These are phyloP conservation scores for Caenorhabditis sp. DNA, from an alignment of 2,888 invertebrate genomes.

Conservation along the genomic window DNA sequence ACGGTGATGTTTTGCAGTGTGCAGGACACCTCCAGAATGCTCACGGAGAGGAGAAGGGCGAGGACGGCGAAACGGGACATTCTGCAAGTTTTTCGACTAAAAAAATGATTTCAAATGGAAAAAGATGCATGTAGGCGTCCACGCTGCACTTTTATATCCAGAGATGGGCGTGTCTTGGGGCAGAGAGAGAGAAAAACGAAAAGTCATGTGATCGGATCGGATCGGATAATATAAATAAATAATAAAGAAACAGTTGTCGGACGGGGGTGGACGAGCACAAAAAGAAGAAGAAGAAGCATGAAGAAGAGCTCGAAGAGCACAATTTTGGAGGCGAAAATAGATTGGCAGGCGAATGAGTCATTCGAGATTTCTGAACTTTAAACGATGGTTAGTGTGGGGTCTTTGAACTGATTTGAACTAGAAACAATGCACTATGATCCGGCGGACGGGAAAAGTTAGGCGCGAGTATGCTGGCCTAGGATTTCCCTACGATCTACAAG, in stretches of 20 bases:
- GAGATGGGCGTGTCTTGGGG: neutral
- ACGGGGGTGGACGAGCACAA: conserved; percentile 1
- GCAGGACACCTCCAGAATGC: conserved; percentile 30
- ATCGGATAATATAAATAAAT: conserved; percentile 10
- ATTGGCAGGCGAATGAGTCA: neutral
- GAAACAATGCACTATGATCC: no score
- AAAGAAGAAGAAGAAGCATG: conserved; percentile 1
- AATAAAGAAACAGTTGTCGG: conserved; percentile 12
- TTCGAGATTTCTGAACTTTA: no score
- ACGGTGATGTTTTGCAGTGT: conserved; percentile 68
- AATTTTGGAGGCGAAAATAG: neutral
- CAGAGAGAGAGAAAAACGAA: conserved; percentile 8
- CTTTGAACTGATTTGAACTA: no score
- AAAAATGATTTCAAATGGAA: neutral
- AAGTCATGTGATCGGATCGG: conserved; percentile 14
- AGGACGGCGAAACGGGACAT: neutral
- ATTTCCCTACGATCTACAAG: no score
- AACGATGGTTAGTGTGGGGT: no score
- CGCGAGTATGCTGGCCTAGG: no score
- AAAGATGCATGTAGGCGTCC: no score
- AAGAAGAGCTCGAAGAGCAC: conserved; percentile 29
- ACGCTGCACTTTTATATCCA: conserved; percentile 31
- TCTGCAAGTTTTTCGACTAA: neutral
- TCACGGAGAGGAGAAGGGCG: neutral
- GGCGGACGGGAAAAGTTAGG: no score